Conservation (phyloP, 2,113 vertebrate genomes). For the Cyanoramphus novaezelandiae region DNA sequence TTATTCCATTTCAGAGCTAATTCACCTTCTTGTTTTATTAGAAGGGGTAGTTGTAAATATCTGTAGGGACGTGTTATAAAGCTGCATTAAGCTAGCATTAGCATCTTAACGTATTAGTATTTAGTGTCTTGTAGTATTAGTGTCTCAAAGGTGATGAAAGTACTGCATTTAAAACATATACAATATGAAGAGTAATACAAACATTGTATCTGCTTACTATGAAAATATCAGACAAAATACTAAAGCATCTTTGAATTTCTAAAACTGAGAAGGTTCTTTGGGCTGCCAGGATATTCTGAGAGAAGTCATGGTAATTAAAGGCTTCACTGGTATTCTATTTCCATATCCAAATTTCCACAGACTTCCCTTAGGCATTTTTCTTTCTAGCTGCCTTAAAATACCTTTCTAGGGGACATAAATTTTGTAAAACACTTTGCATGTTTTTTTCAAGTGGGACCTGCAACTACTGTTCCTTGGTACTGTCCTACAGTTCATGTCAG, state of each 20-base stretch:
- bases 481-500: background rate
- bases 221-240: background rate
- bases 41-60: conserved; percentile 42
- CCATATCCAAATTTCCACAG: background rate
- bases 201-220: background rate
- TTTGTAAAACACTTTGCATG: background rate
- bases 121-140: conserved; percentile 24
- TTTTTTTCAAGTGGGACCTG: background rate
- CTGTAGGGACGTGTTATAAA: conserved; percentile 45
- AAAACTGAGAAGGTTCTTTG: background rate
- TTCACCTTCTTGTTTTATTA: conserved; percentile 37
- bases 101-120: conserved; percentile 28
- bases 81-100: conserved; percentile 60
- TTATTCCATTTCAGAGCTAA: background rate
- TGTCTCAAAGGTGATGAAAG: conserved; percentile 43
- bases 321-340: background rate
- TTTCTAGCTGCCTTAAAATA: background rate
- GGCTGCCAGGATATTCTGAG: background rate
- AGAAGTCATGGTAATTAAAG: background rate
- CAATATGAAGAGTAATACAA: background rate
- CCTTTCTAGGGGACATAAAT: background rate
- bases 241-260: background rate
- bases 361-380: background rate
- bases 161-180: background rate
- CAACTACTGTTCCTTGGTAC: accelerated